Percentiles rank a stretch among this genome's conserved stretches.
These are phyloP conservation scores for Cephalopachus bancanus DNA, from an alignment of 2,797 vertebrate species.

Conservation along the genomic window DNA sequence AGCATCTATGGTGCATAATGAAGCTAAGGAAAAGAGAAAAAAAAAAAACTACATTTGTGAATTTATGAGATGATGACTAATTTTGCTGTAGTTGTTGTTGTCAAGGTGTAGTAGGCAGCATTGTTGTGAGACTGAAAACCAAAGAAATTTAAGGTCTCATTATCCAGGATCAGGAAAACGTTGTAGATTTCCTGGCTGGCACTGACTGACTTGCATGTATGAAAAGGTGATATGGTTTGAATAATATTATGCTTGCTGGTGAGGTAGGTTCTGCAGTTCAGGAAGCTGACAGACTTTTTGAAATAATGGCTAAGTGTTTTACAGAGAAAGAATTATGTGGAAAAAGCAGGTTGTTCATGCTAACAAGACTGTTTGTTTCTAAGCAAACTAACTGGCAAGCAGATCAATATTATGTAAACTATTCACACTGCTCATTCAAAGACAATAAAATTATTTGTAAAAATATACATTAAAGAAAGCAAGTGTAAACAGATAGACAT, in stretches of 20 bases:
- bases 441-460: not conserved
- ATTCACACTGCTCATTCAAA: not conserved
- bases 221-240: not conserved
- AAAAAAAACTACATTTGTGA: not conserved
- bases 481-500: not conserved
- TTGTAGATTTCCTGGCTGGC: not conserved
- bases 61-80: not conserved
- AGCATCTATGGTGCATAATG: not conserved
- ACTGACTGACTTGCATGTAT: not conserved
- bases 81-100: not conserved
- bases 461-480: not conserved
- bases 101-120: not conserved
- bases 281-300: not conserved
- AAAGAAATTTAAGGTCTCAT: not conserved
- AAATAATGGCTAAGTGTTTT: not conserved
- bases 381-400: not conserved
- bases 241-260: not conserved
- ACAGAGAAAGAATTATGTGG: not conserved
- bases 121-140: not conserved
- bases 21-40: not conserved
- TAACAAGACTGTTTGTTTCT: not conserved
- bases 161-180: not conserved
- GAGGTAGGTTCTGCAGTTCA: not conserved
- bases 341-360: not conserved
- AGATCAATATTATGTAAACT: not conserved